Conservation (phyloP, 1,140 invertebrate genomes). For the Bombus terrestris region DNA sequence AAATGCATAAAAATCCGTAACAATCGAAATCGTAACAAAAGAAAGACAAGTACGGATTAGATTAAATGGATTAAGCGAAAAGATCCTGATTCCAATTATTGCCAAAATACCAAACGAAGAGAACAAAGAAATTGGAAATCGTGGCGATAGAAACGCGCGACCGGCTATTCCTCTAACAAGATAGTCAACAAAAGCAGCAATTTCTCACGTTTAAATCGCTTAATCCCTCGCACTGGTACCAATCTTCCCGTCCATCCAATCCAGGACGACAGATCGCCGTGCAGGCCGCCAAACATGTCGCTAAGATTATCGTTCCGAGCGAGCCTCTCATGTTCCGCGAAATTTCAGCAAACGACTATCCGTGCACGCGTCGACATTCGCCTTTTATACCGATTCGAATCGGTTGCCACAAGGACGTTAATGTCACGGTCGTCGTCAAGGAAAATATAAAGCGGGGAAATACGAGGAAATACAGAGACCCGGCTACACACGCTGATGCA, state of each 20-base stretch:
- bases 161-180: neutral
- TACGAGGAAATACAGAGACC: neutral
- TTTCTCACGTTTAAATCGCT: slow-evolving; percentile 36
- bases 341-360: slow-evolving; percentile 11
- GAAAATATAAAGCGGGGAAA: slow-evolving; percentile 27
- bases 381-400: slow-evolving; percentile 40
- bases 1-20: no score
- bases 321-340: slow-evolving; percentile 21
- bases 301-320: slow-evolving; percentile 3
- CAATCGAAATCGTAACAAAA: no score
- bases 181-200: neutral
- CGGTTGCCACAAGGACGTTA: neutral
- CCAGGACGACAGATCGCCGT: slow-evolving; percentile 7
- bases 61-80: neutral
- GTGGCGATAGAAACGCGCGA: neutral
- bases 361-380: neutral
- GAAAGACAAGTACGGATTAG: no score
- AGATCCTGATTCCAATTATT: neutral
- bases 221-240: slow-evolving; percentile 37
- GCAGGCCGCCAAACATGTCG: slow-evolving; percentile 15
- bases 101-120: neutral
- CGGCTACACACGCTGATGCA: neutral
- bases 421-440: slow-evolving; percentile 10
- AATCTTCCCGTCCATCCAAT: slow-evolving; percentile 19
- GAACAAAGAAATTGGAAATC: neutral